Evolutionary conservation across 2,888 invertebrate species (phyloP).

Genomic region (Diadegma fenestrale): DNA sequence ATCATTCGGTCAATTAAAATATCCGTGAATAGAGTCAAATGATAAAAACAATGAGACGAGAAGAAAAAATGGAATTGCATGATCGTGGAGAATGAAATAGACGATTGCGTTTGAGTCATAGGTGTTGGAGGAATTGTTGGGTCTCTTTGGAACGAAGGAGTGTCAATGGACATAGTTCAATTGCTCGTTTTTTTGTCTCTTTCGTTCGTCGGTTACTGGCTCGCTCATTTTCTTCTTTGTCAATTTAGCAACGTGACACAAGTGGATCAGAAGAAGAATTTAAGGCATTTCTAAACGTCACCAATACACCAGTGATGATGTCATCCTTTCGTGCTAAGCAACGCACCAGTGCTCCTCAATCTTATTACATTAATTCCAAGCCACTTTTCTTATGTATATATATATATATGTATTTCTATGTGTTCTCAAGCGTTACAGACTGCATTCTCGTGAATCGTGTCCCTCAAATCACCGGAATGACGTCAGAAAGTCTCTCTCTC

Average conservation of each 20-base stretch:
- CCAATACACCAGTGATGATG: constrained; percentile 57
- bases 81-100: constrained; percentile 47
- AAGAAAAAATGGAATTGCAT: constrained; percentile 43
- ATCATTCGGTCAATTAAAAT: constrained; percentile 54
- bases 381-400: constrained; percentile 19
- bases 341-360: constrained; percentile 60
- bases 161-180: constrained; percentile 44
- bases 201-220: constrained; percentile 36
- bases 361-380: constrained; percentile 67
- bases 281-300: constrained; percentile 61
- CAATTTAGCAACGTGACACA: constrained; percentile 15
- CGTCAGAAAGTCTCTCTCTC: constrained; percentile 15
- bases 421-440: constrained; percentile 44
- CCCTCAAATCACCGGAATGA: constrained; percentile 23
- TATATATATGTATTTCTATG: constrained; percentile 27
- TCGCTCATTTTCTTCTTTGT: constrained; percentile 33
- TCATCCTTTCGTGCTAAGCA: constrained; percentile 50
- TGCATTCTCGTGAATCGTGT: constrained; percentile 30
- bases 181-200: constrained; percentile 56
- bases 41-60: constrained; percentile 28
- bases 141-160: constrained; percentile 43
- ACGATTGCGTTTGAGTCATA: constrained; percentile 57
- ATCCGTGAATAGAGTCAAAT: background rate
- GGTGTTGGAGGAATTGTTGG: constrained; percentile 30
- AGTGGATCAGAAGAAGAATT: constrained; percentile 50